phyloP scores from a whole-genome alignment of 2,797 vertebrate species.

The Paramormyrops hopkinsi region DNA sequence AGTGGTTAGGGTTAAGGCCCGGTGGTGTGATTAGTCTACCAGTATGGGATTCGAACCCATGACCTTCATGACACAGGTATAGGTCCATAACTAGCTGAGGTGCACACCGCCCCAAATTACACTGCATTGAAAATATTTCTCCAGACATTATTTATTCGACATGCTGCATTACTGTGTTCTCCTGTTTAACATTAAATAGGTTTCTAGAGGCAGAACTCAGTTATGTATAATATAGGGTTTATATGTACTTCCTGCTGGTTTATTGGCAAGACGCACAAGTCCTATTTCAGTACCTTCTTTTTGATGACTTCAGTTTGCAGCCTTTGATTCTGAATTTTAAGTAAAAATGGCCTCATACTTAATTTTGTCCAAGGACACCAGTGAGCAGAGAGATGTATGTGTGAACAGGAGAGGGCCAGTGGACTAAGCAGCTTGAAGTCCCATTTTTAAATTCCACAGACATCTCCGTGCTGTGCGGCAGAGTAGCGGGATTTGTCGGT shows the following conservation, averaged over 20 bases:
- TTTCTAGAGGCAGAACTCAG: neutral
- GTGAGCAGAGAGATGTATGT: neutral
- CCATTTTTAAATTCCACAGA: neutral
- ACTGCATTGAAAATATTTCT: neutral
- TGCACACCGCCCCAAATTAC: neutral
- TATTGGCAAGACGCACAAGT: conserved; percentile 33
- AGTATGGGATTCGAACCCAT: neutral
- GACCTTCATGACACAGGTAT: neutral
- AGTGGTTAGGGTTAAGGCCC: neutral
- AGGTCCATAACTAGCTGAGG: neutral
- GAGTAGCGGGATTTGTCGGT: neutral
- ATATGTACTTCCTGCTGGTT: neutral
- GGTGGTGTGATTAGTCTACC: neutral
- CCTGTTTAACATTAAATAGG: neutral
- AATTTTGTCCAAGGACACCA: neutral
- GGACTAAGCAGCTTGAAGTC: neutral
- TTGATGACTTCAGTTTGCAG: conserved; percentile 25
- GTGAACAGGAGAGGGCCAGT: neutral
- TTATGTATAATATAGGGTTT: neutral
- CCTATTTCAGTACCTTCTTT: conserved; percentile 21
- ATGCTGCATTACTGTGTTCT: neutral
- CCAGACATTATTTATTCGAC: neutral
- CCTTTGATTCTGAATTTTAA: conserved; percentile 27
- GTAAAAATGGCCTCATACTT: conserved; percentile 20
- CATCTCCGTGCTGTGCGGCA: neutral